A percentile compares a stretch with the other conserved stretches of the same genome.
phyloP scores from a whole-genome alignment of 2,797 vertebrate genomes.

The Discoglossus pictus region DNA sequence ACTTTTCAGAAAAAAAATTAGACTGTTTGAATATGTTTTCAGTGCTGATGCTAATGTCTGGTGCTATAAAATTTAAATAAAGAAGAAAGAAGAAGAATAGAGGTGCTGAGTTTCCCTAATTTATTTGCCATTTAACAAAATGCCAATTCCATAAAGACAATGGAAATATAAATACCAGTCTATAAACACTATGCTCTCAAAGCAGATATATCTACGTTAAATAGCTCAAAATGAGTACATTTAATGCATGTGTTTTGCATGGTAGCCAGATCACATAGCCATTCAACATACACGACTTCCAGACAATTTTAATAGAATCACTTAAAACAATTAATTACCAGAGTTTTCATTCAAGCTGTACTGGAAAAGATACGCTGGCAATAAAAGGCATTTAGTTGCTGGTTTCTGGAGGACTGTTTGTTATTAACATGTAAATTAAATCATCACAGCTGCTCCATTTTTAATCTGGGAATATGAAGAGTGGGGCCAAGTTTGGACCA shows the following conservation, averaged over 20 bases:
- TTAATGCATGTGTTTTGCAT: constrained; percentile 61
- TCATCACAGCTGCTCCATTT: constrained; percentile 99
- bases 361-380: constrained; percentile 89
- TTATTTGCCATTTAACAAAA: too few relatives aligned
- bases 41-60: too few relatives aligned
- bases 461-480: constrained; percentile 94
- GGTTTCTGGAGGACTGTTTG: constrained; percentile 98
- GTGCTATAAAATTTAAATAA: too few relatives aligned
- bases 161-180: too few relatives aligned
- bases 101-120: too few relatives aligned
- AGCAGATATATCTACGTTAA: too few relatives aligned
- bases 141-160: too few relatives aligned
- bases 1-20: too few relatives aligned
- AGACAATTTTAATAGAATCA: constrained; percentile 99
- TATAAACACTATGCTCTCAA: too few relatives aligned
- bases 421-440: constrained; percentile 99
- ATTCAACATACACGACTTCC: constrained; percentile 80
- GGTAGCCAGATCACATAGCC: constrained; percentile 74
- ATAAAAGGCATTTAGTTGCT: constrained; percentile 97
- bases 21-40: too few relatives aligned
- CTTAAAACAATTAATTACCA: constrained; percentile 99
- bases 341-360: constrained; percentile 87
- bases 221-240: neutral
- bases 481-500: constrained; percentile 78
- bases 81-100: too few relatives aligned